Evolutionary conservation across 1,140 invertebrate genomes (phyloP), one percentile per base, ranked within the genome.

Genomic region (Idris sp.): DNA sequence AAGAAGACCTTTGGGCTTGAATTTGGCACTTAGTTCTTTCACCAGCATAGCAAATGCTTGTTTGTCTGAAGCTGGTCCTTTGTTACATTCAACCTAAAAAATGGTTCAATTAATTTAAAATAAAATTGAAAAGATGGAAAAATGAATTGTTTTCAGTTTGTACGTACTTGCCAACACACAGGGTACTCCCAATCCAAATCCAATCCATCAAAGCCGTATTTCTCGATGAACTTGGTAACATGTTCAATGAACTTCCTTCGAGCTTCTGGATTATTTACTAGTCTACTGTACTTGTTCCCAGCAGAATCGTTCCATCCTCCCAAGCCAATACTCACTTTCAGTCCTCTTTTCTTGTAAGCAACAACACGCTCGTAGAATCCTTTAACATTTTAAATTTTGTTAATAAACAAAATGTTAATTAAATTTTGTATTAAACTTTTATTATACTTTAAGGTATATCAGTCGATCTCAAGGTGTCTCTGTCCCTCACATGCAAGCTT

Each of bases 111-210:
- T n/a, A n/a, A n/a, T n/a, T n/a, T n/a, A n/a, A n/a, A n/a, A n/a
- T 22, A 22, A 22, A 22, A 22, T 22, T 26, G 28, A 40, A 18
- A 16, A n/a, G n/a, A n/a, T n/a, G n/a, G n/a, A n/a, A n/a, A n/a
- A n/a, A n/a, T n/a, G n/a, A n/a, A n/a, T n/a, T n/a, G n/a, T n/a
- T n/a, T n/a, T n/a, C n/a, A n/a, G n/a, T n/a, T n/a, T n/a, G n/a
- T 69, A 72, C 76, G 65, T 76, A 94, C 93, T 88, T 96, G 95
- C 95, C 95, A 96, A 81, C 95, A 97, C 64, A 93, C 94, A 0
- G 95, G 95, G 87, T 96, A 97, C 80, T 96, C 95, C 95, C 95
- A 97, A 81, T 97, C 95, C 15, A 97, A 84, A 83, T 97, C 95
- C 0, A 97, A 86, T 5, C 95, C 95, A 82, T 96, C 94, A 76